phyloP scores from a whole-genome alignment of 2,888 invertebrate genomes.

The Steromphala cineraria region DNA sequence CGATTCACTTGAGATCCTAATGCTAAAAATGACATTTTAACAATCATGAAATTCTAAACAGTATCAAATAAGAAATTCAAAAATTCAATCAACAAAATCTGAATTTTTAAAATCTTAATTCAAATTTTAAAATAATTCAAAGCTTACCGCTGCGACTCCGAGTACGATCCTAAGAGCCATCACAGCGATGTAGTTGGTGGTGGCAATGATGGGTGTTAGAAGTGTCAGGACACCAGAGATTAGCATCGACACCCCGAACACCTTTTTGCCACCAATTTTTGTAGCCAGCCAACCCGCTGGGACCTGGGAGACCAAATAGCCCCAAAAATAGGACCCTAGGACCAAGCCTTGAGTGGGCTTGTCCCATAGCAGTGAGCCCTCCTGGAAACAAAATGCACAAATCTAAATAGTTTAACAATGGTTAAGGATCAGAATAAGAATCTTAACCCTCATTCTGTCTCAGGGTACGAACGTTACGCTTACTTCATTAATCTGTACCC shows the following conservation, averaged over 20 bases:
- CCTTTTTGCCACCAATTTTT: constrained; percentile 65
- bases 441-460: no score
- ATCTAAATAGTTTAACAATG: no score
- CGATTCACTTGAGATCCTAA: no score
- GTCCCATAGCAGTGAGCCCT: constrained; percentile 62
- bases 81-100: no score
- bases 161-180: constrained; percentile 58
- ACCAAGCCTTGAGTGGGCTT: constrained; percentile 61
- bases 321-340: constrained; percentile 69
- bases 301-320: constrained; percentile 65
- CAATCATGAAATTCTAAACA: no score
- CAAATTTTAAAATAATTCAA: background rate
- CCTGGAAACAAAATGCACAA: constrained; percentile 38
- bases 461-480: no score
- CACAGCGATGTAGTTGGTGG: constrained; percentile 52
- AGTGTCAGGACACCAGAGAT: constrained; percentile 59
- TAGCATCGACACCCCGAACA: constrained; percentile 65
- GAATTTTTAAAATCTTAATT: background rate
- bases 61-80: no score
- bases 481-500: no score
- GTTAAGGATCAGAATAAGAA: no score
- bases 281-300: constrained; percentile 70
- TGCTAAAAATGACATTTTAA: no score
- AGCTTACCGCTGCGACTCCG: constrained; percentile 63
- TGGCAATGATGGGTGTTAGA: constrained; percentile 65